These are phyloP conservation scores for Itoplectis maculator DNA, from an alignment of 2,888 invertebrate genomes.

Conservation along the genomic window DNA sequence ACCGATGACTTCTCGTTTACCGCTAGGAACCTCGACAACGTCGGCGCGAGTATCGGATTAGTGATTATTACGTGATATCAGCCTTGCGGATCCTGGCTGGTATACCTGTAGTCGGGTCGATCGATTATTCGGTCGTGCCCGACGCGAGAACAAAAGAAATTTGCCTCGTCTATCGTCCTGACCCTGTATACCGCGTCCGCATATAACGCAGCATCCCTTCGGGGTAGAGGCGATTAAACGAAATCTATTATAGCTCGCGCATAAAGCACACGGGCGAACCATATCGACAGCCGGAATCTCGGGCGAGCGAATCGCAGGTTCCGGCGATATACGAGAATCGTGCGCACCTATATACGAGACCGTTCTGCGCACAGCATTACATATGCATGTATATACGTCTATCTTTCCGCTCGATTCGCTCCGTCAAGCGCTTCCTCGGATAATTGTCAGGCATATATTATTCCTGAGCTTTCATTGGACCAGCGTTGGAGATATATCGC, in stretches of 20 bases:
- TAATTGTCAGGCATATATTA: constrained; percentile 55
- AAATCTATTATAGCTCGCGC: constrained; percentile 60
- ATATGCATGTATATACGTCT: constrained; percentile 17
- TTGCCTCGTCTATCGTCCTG: not conserved
- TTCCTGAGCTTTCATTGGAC: constrained; percentile 35
- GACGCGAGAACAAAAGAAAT: constrained; percentile 42
- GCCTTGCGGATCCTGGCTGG: not conserved
- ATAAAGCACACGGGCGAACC: constrained; percentile 46
- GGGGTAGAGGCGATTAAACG: constrained; percentile 59
- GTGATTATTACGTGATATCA: not conserved
- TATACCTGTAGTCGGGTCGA: not conserved
- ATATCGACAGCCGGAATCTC: constrained; percentile 59
- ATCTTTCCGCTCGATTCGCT: constrained; percentile 24
- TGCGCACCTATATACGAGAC: not conserved
- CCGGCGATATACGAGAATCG: not conserved
- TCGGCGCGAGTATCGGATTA: not conserved
- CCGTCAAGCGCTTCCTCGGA: constrained; percentile 28
- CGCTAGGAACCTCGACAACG: not conserved
- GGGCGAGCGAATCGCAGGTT: constrained; percentile 25
- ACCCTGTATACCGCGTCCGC: not conserved
- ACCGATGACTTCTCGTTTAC: not conserved
- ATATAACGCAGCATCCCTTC: constrained; percentile 22
- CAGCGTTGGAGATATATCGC: not conserved
- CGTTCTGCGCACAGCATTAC: not conserved
- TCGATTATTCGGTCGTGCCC: constrained; percentile 31